phyloP scores from a whole-genome alignment of 23 tunicate species.

The Phallusia fumigata region DNA sequence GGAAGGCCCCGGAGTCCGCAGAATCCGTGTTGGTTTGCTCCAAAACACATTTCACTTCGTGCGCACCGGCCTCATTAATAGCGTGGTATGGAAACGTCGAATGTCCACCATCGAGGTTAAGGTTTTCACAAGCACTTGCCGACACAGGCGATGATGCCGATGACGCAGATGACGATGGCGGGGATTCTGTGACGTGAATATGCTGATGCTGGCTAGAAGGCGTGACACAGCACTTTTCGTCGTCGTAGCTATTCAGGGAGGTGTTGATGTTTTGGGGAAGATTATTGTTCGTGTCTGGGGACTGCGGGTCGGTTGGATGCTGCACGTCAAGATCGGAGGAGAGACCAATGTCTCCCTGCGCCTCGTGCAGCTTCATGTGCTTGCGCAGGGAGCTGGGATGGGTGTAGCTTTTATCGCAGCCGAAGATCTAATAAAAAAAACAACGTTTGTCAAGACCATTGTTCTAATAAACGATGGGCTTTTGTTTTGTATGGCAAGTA shows the following conservation, averaged over 20 bases:
- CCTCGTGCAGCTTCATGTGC: conserved; percentile 89
- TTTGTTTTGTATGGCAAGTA: too few species aligned
- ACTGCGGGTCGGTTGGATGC: not conserved
- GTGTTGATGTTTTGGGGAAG: not conserved
- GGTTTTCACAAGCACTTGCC: not conserved
- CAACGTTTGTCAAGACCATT: too few species aligned
- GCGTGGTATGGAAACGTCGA: not conserved
- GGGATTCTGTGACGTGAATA: not conserved
- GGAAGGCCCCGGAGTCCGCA: not conserved
- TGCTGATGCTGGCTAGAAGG: not conserved
- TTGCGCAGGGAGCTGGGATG: conserved; percentile 94
- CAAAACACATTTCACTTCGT: not conserved
- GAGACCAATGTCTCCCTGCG: conserved; percentile 55
- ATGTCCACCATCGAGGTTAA: not conserved
- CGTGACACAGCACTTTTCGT: not conserved
- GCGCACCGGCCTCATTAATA: not conserved
- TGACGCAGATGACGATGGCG: not conserved
- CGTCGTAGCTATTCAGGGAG: not conserved
- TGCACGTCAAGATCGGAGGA: conserved; percentile 8
- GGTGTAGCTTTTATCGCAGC: conserved; percentile 91
- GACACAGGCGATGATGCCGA: conserved; percentile 17
- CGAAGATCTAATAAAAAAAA: conserved; percentile 35
- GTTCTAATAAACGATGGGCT: too few species aligned
- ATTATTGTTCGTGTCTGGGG: conserved; percentile 15
- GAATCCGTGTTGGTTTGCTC: not conserved